A percentile compares a stretch with the other conserved stretches of the same genome.
Evolutionary conservation across 2,113 vertebrate species (phyloP).

Genomic region (Typhlomys cinereus): DNA sequence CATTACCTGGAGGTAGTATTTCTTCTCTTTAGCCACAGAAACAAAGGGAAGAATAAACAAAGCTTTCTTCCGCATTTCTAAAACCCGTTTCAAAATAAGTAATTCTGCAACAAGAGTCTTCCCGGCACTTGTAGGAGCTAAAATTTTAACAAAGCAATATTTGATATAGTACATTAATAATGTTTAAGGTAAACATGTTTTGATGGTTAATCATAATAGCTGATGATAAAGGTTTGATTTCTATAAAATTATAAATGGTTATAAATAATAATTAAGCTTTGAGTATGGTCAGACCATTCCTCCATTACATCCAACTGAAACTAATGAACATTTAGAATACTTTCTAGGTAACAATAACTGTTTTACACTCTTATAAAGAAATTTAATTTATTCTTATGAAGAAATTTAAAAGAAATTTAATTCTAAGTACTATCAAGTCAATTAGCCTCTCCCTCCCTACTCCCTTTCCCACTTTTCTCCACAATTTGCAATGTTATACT

Average conservation of each 20-base stretch:
- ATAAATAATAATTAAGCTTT: neutral
- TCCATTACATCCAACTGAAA: neutral
- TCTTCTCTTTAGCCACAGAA: slow-evolving; percentile 98
- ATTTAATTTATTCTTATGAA: no score
- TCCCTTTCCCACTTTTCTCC: neutral
- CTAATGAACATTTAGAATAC: neutral
- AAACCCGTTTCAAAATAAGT: slow-evolving; percentile 94
- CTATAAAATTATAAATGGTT: no score
- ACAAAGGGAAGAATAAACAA: slow-evolving; percentile 97
- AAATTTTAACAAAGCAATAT: slow-evolving; percentile 47
- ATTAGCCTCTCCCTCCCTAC: neutral
- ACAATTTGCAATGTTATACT: neutral
- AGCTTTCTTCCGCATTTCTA: slow-evolving; percentile 95
- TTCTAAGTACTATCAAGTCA: neutral
- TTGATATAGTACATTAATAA: slow-evolving; percentile 15
- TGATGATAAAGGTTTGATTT: neutral
- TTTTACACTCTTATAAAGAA: neutral
- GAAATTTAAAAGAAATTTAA: neutral
- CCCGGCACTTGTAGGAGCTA: slow-evolving; percentile 98
- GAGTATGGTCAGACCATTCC: neutral
- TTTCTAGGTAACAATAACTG: neutral
- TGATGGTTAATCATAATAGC: neutral
- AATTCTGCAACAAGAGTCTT: slow-evolving; percentile 98
- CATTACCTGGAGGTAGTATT: slow-evolving; percentile 94
- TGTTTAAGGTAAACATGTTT: neutral